Conservation (phyloP, 2,113 vertebrate species). For the Otolemur garnettii region DNA sequence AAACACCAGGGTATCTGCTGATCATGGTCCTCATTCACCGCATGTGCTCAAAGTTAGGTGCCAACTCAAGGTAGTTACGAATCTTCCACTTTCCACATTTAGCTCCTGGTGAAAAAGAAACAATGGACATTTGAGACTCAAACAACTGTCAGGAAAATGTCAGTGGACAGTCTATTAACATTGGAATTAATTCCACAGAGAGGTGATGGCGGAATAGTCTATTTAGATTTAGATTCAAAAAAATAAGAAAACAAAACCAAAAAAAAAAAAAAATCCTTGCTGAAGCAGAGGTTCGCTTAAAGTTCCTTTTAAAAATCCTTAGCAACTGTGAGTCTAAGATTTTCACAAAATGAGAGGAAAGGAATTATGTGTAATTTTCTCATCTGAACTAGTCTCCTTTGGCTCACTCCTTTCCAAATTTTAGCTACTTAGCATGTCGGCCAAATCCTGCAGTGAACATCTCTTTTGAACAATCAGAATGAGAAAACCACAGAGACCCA, state of each 20-base stretch:
- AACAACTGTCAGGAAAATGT: neutral
- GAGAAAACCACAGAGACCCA: neutral
- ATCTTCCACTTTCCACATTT: neutral
- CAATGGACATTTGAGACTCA: neutral
- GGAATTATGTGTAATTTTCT: constrained; percentile 63
- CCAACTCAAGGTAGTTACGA: neutral
- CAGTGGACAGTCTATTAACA: neutral
- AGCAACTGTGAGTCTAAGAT: constrained; percentile 22
- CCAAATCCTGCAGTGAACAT: neutral
- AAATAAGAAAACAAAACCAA: neutral
- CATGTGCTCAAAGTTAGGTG: neutral
- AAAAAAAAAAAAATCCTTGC: neutral
- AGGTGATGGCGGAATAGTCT: neutral
- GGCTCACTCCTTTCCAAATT: constrained; percentile 28
- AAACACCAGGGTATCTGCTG: neutral
- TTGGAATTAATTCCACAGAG: neutral
- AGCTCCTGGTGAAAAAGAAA: neutral
- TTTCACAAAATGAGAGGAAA: constrained; percentile 58
- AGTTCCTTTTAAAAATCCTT: constrained; percentile 46
- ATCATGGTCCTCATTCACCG: too few species aligned
- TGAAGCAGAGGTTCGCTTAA: neutral
- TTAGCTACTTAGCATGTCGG: neutral
- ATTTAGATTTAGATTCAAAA: constrained; percentile 7
- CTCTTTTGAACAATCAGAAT: neutral
- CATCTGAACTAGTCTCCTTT: constrained; percentile 5